These are phyloP conservation scores for Psittacara wagleri DNA, from an alignment of 2,113 vertebrate species.

Conservation along the genomic window DNA sequence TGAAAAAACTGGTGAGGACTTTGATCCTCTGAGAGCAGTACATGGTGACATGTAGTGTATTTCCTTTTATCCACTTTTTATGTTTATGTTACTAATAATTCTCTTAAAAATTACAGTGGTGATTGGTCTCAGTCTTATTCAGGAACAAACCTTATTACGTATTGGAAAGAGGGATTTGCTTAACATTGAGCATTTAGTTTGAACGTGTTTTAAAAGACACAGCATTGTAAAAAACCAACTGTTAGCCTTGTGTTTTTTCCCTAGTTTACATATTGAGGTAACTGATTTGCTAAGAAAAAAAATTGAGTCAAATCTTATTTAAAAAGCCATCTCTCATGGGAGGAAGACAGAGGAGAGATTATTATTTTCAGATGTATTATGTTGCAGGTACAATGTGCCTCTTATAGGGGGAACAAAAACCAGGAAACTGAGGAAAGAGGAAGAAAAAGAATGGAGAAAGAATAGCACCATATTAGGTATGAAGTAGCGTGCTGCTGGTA, in stretches of 20 bases:
- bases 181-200: neutral
- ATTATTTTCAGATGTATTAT: conserved; percentile 59
- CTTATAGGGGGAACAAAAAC: conserved; percentile 65
- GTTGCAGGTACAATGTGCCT: conserved; percentile 52
- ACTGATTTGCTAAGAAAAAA: neutral
- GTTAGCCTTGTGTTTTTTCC: neutral
- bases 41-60: neutral
- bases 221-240: neutral
- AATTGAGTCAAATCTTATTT: neutral
- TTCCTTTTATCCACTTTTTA: neutral
- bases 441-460: conserved; percentile 65
- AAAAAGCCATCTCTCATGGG: neutral
- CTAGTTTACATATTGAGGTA: neutral
- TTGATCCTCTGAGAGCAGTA: neutral
- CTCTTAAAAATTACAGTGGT: neutral
- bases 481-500: conserved; percentile 34
- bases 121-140: neutral
- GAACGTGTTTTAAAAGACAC: neutral
- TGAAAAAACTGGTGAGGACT: neutral
- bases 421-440: conserved; percentile 70
- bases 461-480: conserved; percentile 67
- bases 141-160: neutral
- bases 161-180: neutral
- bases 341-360: neutral
- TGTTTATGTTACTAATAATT: neutral